Evolutionary conservation across 2,888 invertebrate genomes (phyloP), one percentile per base, ranked within the genome.

Genomic region (Rhorus exstirpatorius): DNA sequence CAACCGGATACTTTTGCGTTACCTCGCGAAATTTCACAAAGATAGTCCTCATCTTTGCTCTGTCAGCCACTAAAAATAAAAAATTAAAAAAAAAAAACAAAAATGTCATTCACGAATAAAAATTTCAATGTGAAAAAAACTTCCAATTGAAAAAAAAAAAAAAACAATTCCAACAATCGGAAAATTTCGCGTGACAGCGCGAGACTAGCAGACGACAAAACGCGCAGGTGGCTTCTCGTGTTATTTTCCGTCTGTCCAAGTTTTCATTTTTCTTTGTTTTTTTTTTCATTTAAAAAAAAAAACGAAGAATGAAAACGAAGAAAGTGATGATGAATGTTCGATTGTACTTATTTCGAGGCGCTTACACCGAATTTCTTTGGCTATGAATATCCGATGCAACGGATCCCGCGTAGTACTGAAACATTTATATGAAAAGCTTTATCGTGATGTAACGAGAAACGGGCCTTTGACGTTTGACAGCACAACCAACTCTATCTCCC

Each of bases 1-100:
- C 87, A 4, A 95, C 91, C 74, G 94, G 94, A 84, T 95, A 93
- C 85, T 94, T 94, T 77, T 92, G 92, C 53, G 93, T 91, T 55
- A 94, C 92, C 85, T 93, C 92, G 10, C 93, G 88, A 24, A 94
- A 89, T 87, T 91, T 93, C 70, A 93, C 92, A 53, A 94, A 89
- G 35, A 92, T 77, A 4, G 91, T 86, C 77, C 92, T 89, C 92
- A 92, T 91, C 67, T 86, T 86, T 38, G 8, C n/a, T 26, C 14
- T 53, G 17, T 80, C 58, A 41, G 76, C 46, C 67, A 63, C 80
- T 83, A 58, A 24, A 72, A 82, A 58, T 21, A 12, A 49, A 19
- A 46, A 44, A 55, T 12, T 8, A 49, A 63, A 67, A 31, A 55
- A 68, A 71, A 17, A 21, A 35, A 53, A 14, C 14, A 35, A 53